Conservation (phyloP, 2,797 vertebrate species). For the Podarcis lilfordi region DNA sequence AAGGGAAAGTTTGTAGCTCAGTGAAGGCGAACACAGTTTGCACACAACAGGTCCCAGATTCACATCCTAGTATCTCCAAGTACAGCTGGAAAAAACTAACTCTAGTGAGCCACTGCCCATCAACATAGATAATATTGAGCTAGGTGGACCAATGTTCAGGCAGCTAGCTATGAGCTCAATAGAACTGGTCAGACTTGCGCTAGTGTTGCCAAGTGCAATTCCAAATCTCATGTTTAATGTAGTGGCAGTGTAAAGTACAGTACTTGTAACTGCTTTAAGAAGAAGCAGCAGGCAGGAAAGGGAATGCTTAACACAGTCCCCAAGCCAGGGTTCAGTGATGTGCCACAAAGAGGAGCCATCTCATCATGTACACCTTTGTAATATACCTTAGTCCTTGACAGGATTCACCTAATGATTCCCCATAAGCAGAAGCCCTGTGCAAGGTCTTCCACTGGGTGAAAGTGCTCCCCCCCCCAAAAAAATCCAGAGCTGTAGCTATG, state of each 20-base stretch:
- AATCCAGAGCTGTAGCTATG: too few relatives aligned
- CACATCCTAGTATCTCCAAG: background rate
- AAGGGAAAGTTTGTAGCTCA: background rate
- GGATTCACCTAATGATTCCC: too few relatives aligned
- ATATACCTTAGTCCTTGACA: background rate
- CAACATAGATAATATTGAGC: background rate
- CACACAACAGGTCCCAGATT: background rate
- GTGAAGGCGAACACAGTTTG: background rate
- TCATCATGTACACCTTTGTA: background rate
- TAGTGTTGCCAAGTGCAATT: background rate
- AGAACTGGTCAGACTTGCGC: background rate
- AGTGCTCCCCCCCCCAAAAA: too few relatives aligned
- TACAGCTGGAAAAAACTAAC: background rate
- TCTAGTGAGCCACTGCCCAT: background rate
- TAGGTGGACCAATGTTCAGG: background rate
- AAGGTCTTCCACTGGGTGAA: too few relatives aligned
- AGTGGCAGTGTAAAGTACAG: background rate
- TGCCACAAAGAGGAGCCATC: background rate
- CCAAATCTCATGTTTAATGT: background rate
- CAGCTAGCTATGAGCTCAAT: background rate
- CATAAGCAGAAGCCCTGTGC: too few relatives aligned
- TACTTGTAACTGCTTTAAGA: background rate
- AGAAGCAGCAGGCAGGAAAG: background rate
- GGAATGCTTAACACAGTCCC: background rate
- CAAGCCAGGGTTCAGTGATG: background rate